A percentile compares a stretch with the other conserved stretches of the same genome.
phyloP scores from a whole-genome alignment of 2,888 invertebrate genomes.

The Acronicta alni region DNA sequence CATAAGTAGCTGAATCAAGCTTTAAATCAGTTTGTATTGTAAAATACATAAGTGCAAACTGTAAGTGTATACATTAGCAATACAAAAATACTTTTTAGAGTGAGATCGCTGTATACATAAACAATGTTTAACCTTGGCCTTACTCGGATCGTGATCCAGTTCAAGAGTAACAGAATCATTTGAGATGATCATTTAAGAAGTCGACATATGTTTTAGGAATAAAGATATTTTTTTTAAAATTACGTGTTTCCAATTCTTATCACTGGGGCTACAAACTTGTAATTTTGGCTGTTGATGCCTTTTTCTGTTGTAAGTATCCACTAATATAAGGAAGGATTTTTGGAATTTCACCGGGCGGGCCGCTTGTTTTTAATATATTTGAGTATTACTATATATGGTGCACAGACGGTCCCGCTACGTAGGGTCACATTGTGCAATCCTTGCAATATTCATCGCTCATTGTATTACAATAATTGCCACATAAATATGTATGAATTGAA shows the following conservation, averaged over 20 bases:
- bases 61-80: conserved; percentile 45
- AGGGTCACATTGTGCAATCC: conserved; percentile 71
- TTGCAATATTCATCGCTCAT: conserved; percentile 81
- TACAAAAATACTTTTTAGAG: conserved; percentile 55
- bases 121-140: conserved; percentile 66
- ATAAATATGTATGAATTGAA: conserved; percentile 85
- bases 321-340: too few species aligned
- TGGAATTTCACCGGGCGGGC: too few species aligned
- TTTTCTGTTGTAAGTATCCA: neutral
- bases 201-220: conserved; percentile 23
- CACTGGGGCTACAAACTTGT: neutral
- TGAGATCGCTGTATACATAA: conserved; percentile 60
- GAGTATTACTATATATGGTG: conserved; percentile 59
- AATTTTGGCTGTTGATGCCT: neutral
- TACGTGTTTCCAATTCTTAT: neutral
- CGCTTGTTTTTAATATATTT: conserved; percentile 54
- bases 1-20: conserved; percentile 34
- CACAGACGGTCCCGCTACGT: conserved; percentile 56
- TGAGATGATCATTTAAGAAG: conserved; percentile 20
- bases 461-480: conserved; percentile 83
- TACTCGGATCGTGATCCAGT: conserved; percentile 52
- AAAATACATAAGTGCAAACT: conserved; percentile 33
- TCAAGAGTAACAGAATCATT: conserved; percentile 43
- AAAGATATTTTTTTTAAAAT: neutral
- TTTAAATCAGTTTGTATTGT: conserved; percentile 8